Conservation (phyloP, 2,888 invertebrate species). For the Epistrophe grossulariae region DNA sequence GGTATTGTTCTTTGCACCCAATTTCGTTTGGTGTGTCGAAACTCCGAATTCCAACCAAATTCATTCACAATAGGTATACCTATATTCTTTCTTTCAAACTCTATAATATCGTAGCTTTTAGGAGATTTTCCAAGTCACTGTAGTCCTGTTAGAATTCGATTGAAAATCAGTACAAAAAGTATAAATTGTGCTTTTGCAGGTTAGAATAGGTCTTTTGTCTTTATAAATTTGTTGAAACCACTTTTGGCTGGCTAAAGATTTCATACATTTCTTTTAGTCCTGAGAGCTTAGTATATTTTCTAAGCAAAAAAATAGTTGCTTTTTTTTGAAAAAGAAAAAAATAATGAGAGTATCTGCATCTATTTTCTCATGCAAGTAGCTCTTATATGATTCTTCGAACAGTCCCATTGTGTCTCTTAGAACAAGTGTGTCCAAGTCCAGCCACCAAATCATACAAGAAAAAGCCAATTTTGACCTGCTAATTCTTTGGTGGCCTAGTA, state of each 20-base stretch:
- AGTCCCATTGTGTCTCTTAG: constrained; percentile 6
- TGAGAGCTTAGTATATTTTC: constrained; percentile 23
- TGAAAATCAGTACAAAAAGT: background rate
- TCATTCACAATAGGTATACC: background rate
- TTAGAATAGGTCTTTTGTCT: background rate
- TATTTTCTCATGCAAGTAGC: constrained; percentile 13
- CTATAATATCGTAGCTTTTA: background rate
- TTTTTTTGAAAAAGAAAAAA: background rate
- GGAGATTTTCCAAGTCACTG: background rate
- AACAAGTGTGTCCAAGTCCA: constrained; percentile 20
- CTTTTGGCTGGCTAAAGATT: background rate
- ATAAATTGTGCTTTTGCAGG: background rate
- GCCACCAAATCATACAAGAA: background rate
- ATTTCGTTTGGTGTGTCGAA: background rate
- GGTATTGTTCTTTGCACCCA: no score
- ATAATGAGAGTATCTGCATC: background rate
- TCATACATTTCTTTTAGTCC: background rate
- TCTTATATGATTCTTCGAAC: constrained; percentile 10
- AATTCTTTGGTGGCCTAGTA: constrained; percentile 59
- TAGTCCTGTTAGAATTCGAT: background rate
- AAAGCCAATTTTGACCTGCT: constrained; percentile 1
- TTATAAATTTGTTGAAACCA: background rate
- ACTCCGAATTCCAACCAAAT: background rate
- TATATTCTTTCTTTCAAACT: background rate
- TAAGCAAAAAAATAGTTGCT: constrained; percentile 30